phyloP scores from a whole-genome alignment of 2,888 invertebrate species.

The Eugnorisma glareosa region DNA sequence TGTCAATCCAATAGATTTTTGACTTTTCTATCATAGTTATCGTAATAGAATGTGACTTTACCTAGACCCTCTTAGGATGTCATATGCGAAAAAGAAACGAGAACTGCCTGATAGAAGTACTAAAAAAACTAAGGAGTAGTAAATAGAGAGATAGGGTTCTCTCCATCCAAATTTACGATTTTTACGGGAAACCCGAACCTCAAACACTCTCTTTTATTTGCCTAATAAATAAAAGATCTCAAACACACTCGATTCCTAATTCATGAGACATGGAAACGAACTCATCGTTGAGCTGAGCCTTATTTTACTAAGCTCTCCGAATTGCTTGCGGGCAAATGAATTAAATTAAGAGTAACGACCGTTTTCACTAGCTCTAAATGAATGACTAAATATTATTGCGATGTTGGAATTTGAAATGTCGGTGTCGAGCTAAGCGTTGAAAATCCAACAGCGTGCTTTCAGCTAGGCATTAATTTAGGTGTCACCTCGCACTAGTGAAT shows the following conservation, averaged over 20 bases:
- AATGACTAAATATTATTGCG: not conserved
- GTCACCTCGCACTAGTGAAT: too few species aligned
- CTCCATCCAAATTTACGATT: conserved; percentile 15
- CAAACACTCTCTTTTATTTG: conserved; percentile 36
- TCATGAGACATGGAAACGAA: conserved; percentile 60
- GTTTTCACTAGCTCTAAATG: not conserved
- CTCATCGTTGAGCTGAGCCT: conserved; percentile 34
- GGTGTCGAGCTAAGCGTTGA: not conserved
- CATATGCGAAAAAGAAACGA: not conserved
- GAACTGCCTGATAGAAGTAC: not conserved
- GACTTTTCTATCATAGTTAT: not conserved
- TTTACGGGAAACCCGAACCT: conserved; percentile 18
- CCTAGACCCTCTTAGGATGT: not conserved
- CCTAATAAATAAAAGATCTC: conserved; percentile 53
- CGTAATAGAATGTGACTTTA: not conserved
- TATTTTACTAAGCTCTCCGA: conserved; percentile 33
- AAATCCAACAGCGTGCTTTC: not conserved
- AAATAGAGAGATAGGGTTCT: conserved; percentile 9
- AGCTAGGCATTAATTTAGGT: not conserved
- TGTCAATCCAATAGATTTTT: not conserved
- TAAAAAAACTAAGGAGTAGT: not conserved
- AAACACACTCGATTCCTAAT: conserved; percentile 47
- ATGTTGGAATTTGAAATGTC: not conserved
- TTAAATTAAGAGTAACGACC: conserved; percentile 17
- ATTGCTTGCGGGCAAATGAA: conserved; percentile 28